phyloP scores from a whole-genome alignment of 2,797 vertebrate species.

The Gallinago solitaria region DNA sequence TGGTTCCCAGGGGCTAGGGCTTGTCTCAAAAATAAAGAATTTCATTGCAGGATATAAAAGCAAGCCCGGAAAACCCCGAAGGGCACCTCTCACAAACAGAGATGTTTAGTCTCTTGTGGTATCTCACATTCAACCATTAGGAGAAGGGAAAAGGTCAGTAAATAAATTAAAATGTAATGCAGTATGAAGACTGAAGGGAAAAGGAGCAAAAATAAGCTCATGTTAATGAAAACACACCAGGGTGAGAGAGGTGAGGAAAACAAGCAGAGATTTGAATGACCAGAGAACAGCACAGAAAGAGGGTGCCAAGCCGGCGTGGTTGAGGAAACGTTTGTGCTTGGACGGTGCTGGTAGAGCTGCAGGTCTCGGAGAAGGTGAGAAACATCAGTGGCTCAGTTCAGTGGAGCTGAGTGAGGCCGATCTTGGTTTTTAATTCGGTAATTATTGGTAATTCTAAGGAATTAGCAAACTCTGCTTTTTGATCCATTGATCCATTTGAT shows the following conservation, averaged over 20 bases:
- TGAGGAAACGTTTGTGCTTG: not conserved
- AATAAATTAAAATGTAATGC: conserved; percentile 4
- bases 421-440: not conserved
- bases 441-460: not conserved
- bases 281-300: not conserved
- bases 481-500: no score
- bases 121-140: not conserved
- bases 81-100: not conserved
- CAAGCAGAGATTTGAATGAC: not conserved
- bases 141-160: not conserved
- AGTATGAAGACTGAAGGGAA: not conserved
- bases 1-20: not conserved
- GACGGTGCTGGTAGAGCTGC: not conserved
- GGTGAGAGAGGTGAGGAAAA: not conserved
- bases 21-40: not conserved
- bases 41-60: not conserved
- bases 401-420: not conserved
- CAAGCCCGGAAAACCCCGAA: not conserved
- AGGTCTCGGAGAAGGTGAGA: not conserved
- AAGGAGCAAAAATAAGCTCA: not conserved
- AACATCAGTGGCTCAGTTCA: not conserved
- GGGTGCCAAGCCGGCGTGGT: accelerated
- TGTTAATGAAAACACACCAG: not conserved
- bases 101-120: not conserved
- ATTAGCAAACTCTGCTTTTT: not conserved